Base-by-base conservation (phyloP, 2,888 invertebrate species). In the Anthophora plumipes region DNA sequence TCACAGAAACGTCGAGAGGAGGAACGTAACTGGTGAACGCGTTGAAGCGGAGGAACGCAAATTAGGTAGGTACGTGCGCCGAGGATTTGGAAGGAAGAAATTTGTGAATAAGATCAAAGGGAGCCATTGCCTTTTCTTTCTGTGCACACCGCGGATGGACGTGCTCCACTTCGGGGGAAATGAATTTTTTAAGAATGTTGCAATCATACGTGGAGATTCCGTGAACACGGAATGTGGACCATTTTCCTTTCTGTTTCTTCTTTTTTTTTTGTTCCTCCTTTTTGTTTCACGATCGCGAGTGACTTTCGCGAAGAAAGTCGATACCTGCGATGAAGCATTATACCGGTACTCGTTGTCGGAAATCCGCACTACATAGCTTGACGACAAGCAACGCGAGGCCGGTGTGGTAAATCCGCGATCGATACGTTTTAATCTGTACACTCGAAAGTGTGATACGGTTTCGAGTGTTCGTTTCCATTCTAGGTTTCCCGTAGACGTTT, bases 401-500 rank as follows among this genome's bases (percentile, higher is more conserved):
- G 8, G 14, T 52, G 11, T 52, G 2, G 79, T 64, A 70, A 79
- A 79, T 79, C 79, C 59, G 46, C 52, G 78, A 79, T 79, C 79
- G 78, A 79, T 77, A 77, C 63, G 48, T 52, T 79, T 78, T 70
- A 78, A 79, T 78, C 61, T 69, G 6, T 69, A 46, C 61, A 46
- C 50, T 31, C 46, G 52, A 41, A 64, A 31, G 48, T 52, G 55
- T 25, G 39, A 64, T 50, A 43, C 48, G n/a, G 41, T 31, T 54
- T 52, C 25, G 8, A 12, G 22, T n/a, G 1, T 37, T 41, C 52
- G 43, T 59, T 31, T 43, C n/a, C n/a, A 6, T 25, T 1, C 11
- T 39, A 14, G n/a, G 22, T n/a, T 17, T 41, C 46, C 14, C 48
- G 41, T 12, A 41, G 46, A 64, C 41, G 52, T 59, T 63, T 37